Conservation (phyloP, 2,113 vertebrate species). For the Brachypodius melanocephalos region DNA sequence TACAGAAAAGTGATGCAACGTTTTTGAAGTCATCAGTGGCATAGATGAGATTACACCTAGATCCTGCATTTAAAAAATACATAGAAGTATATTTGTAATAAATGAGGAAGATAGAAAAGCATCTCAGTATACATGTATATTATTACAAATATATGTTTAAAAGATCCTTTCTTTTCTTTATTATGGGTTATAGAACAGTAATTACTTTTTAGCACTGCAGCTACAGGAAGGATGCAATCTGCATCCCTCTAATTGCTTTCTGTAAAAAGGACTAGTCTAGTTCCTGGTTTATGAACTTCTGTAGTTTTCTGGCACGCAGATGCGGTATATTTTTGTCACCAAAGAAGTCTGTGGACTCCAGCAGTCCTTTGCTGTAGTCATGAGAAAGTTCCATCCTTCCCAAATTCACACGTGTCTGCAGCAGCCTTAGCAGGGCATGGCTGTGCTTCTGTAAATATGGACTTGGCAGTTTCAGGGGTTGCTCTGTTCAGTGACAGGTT, state of each 20-base stretch:
- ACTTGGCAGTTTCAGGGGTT: background rate
- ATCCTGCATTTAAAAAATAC: background rate
- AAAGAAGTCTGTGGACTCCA: background rate
- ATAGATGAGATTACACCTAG: background rate
- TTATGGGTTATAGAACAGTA: background rate
- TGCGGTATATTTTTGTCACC: background rate
- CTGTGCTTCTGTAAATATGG: rapidly evolving
- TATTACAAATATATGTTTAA: background rate
- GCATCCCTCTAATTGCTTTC: background rate
- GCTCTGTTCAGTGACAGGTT: background rate
- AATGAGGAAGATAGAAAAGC: background rate
- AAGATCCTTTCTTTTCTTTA: background rate
- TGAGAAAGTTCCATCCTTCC: background rate
- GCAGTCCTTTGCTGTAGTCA: background rate
- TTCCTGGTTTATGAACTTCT: background rate
- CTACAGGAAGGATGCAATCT: background rate
- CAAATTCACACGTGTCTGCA: rapidly evolving
- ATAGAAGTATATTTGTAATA: background rate
- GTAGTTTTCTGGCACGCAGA: background rate
- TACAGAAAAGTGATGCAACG: background rate
- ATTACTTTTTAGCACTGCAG: background rate
- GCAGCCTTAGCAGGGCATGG: rapidly evolving
- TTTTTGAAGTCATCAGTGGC: background rate
- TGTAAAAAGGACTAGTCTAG: background rate
- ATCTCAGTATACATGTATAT: background rate